Base-by-base conservation (phyloP, 2,113 vertebrate species). In the Zosterops lateralis region DNA sequence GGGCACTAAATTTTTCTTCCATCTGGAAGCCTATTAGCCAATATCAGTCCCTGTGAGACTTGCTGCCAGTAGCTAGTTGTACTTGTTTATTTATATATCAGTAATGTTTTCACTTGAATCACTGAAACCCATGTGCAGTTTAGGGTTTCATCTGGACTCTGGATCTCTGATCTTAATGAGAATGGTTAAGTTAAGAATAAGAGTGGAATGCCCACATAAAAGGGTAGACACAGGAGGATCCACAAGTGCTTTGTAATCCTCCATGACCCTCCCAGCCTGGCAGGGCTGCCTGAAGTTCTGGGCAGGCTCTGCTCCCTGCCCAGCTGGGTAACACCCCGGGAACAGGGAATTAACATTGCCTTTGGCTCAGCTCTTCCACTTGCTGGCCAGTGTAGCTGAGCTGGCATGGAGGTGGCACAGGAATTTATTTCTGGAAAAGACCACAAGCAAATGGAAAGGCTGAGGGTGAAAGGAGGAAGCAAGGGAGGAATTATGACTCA, bases 11-110 rank as follows among this genome's bases (percentile, higher is more conserved):
- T 40, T 70, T 87, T 85, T 65, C 38, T 92, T 90, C 12, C 40
- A 9, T 75, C 32, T n/a, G 40, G 57, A 61, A 79, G 10, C 82
- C 67, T 61, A 36, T 54, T 73, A 87, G 48, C 77, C 68, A 92
- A 5, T 50, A 79, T 64, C 22, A 72, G 53, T 61, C 54, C 64
- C 57, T 75, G 26, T 44, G 78, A 79, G 84, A 89, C 16, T 42
- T 79, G 19, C 21, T 92, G n/a, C 79, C 70, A 78, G 70, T 80
- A 92, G 86, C 50, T 88, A 71, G 26, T 29, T 75, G 28, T 22
- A 76, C 80, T 64, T 87, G 36, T 72, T 94, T 94, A 70, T 95
- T 96, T 95, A 72, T 84, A 26, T 29, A 91, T 21, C 71, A 68
- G 22, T 48, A 53, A 58, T 81, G 66, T 56, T 92, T 77, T 89